These are phyloP conservation scores for Dione juno DNA, from an alignment of 2,888 invertebrate species.

Conservation along the genomic window DNA sequence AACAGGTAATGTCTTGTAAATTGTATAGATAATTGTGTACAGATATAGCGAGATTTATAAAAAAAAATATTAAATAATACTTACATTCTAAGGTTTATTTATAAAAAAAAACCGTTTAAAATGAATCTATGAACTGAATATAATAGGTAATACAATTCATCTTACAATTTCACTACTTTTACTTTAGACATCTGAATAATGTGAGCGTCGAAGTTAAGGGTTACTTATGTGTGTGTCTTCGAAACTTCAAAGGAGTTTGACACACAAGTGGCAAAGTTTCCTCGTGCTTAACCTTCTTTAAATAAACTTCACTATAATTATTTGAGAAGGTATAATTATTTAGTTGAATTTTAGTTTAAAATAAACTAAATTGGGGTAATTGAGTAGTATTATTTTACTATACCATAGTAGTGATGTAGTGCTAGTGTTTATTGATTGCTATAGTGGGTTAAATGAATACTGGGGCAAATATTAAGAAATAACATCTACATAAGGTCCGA, in stretches of 20 bases:
- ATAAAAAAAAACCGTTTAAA: too few relatives aligned
- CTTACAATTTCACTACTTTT: not conserved
- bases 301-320: conserved; percentile 10
- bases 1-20: too few relatives aligned
- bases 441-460: too few relatives aligned
- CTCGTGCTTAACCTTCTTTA: conserved; percentile 14
- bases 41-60: too few relatives aligned
- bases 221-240: conserved; percentile 31
- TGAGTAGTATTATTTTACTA: not conserved
- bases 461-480: too few relatives aligned
- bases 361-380: not conserved
- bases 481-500: too few relatives aligned
- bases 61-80: too few relatives aligned
- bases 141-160: not conserved
- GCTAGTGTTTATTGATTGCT: too few relatives aligned
- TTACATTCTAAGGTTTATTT: too few relatives aligned
- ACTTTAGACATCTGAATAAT: conserved; percentile 26
- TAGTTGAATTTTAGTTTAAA: not conserved
- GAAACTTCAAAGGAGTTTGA: conserved; percentile 32
- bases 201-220: conserved; percentile 21
- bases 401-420: not conserved
- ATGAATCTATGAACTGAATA: too few relatives aligned
- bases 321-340: not conserved
- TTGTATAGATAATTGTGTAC: too few relatives aligned
- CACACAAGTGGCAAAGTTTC: conserved; percentile 35